Evolutionary conservation across 2,888 invertebrate genomes (phyloP).

Genomic region (Encarsia formosa): DNA sequence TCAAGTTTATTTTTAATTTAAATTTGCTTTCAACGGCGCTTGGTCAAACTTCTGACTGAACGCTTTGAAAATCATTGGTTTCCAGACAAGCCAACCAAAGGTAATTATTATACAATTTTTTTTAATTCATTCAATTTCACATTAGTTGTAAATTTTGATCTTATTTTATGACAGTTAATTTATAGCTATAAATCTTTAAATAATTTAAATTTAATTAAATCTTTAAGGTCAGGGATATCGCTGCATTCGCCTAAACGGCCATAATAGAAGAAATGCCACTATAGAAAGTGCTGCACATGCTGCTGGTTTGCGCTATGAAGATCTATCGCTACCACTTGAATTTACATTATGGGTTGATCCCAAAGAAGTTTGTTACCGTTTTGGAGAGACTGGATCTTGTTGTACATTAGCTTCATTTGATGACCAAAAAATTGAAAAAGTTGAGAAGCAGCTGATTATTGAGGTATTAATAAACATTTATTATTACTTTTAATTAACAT

Average conservation of each 20-base stretch:
- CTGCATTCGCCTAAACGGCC: constrained; percentile 66
- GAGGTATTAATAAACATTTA: constrained; percentile 23
- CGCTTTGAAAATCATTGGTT: constrained; percentile 70
- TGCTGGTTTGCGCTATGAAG: constrained; percentile 61
- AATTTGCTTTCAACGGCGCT: constrained; percentile 51
- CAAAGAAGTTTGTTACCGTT: constrained; percentile 59
- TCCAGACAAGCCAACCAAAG: constrained; percentile 64
- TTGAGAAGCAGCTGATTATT: constrained; percentile 20
- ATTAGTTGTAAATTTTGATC: too few species aligned
- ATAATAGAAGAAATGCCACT: constrained; percentile 62
- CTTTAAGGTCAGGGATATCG: constrained; percentile 70
- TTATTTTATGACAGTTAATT: too few species aligned
- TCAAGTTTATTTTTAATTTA: too few species aligned
- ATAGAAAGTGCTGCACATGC: constrained; percentile 62
- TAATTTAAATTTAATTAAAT: too few species aligned
- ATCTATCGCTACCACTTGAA: constrained; percentile 64
- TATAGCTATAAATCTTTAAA: too few species aligned
- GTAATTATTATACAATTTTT: too few species aligned
- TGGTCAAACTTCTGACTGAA: constrained; percentile 50
- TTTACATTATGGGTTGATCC: constrained; percentile 76
- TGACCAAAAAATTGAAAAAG: constrained; percentile 35
- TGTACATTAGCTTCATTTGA: constrained; percentile 60
- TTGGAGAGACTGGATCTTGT: constrained; percentile 62
- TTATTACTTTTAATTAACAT: too few species aligned
- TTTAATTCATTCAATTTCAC: too few species aligned